A percentile compares a stretch with the other conserved stretches of the same genome.
These are phyloP conservation scores for Benthosema pterotum DNA, from an alignment of 2,797 vertebrate species.

Conservation along the genomic window DNA sequence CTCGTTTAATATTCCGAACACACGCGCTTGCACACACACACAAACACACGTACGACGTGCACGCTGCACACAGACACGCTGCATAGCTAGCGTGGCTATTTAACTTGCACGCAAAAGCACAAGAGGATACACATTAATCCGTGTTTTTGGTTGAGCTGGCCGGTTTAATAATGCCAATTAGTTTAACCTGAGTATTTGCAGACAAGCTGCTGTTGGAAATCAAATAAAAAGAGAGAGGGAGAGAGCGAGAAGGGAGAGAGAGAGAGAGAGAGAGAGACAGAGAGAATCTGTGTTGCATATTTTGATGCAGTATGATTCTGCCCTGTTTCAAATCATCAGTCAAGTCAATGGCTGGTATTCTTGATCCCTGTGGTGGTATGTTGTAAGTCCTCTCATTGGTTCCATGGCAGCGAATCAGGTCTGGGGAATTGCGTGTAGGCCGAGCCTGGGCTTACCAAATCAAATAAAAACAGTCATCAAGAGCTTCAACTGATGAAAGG, in stretches of 20 bases:
- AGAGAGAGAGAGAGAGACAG: constrained; percentile 8
- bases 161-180: constrained; percentile 78
- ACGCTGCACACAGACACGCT: constrained; percentile 42
- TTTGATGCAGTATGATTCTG: constrained; percentile 21
- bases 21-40: constrained; percentile 27
- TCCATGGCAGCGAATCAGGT: too few species aligned
- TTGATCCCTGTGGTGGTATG: too few species aligned
- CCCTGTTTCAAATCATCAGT: constrained; percentile 3
- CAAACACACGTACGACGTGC: constrained; percentile 24
- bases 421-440: too few species aligned
- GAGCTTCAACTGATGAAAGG: too few species aligned
- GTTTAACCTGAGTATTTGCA: constrained; percentile 68
- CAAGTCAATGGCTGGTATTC: too few species aligned
- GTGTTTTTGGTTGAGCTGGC: constrained; percentile 43
- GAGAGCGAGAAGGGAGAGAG: neutral
- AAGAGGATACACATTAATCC: constrained; percentile 23
- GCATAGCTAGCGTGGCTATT: too few species aligned
- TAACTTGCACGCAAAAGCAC: too few species aligned
- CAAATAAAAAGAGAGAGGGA: neutral
- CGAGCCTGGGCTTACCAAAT: too few species aligned
- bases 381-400: too few species aligned
- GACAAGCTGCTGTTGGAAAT: constrained; percentile 64
- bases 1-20: constrained; percentile 71
- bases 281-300: constrained; percentile 1
- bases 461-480: too few species aligned